Evolutionary conservation across 2,888 invertebrate genomes (phyloP), one percentile per base, ranked within the genome.

Genomic region (Ganaspis brasiliensis): DNA sequence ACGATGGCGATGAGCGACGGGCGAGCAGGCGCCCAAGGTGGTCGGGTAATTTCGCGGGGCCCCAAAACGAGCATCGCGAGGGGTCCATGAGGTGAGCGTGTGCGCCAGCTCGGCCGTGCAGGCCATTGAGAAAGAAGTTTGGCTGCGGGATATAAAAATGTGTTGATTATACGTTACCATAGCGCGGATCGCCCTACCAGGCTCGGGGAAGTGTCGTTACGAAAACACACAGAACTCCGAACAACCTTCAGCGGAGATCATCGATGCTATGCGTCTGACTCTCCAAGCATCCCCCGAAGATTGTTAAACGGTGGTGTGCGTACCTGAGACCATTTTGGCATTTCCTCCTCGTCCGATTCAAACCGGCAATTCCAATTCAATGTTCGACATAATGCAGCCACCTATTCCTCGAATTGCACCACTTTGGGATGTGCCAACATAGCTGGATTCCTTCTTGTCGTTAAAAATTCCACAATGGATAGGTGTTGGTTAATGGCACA

Each of bases 111-210:
- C 59, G 72, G 72, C 79, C 63, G 78, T 78, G 79, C 78, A 55
- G 82, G 82, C 87, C 88, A 90, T 89, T 90, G 88, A 88, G 88
- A 85, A 87, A 86, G 87, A 87, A 87, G 87, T 89, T 90, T 87
- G 89, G 87, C 88, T 87, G 86, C 86, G 85, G 89, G 89, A 89
- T 88, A 90, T 90, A 91, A 91, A 91, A 91, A 91, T 91, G 90
- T 90, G 91, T 91, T 91, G 91, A 91, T 91, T 91, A 91, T 91
- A 91, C 87, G 90, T 90, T 91, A 84, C 82, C 85, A 84, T 81
- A 77, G 80, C 77, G 78, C 77, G 76, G 76, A 73, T 45, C 59
- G 73, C 45, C 35, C 75, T 72, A 57, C 73, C 67, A 76, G 75
- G 55, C 78, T 76, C 73, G 78, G 59, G 63, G 74, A 80, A 81